Percentiles rank a stretch among this genome's conserved stretches.
Evolutionary conservation across 1,140 invertebrate genomes (phyloP).

Genomic region (Solenopsis invicta): DNA sequence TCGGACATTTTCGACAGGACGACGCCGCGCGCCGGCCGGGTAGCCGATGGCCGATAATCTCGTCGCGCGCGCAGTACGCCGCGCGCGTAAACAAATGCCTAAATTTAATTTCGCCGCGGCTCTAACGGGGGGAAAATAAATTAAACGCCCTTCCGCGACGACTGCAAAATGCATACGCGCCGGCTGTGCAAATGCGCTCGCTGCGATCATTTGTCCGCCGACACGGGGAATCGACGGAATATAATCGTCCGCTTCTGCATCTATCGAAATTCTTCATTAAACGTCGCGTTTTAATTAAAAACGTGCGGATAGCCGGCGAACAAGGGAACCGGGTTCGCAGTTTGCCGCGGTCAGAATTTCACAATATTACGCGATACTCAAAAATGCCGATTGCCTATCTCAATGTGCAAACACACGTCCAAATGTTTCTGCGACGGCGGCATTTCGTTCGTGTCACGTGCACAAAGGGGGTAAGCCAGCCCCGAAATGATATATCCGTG

Average conservation of each 20-base stretch:
- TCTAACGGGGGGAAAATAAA: slow-evolving; percentile 65
- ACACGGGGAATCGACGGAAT: slow-evolving; percentile 58
- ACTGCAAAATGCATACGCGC: slow-evolving; percentile 64
- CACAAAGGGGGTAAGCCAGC: slow-evolving; percentile 11
- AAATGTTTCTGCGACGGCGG: background rate
- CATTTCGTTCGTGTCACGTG: background rate
- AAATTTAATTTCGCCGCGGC: slow-evolving; percentile 73
- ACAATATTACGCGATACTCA: slow-evolving; percentile 21
- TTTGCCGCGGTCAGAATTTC: slow-evolving; percentile 29
- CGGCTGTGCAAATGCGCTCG: slow-evolving; percentile 61
- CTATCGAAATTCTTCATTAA: slow-evolving; percentile 62
- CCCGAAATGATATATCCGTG: background rate
- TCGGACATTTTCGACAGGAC: slow-evolving; percentile 25
- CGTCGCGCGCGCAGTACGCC: slow-evolving; percentile 50
- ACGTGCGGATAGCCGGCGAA: slow-evolving; percentile 28
- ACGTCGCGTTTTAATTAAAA: slow-evolving; percentile 61
- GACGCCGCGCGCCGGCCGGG: background rate
- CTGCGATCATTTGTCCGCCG: slow-evolving; percentile 64
- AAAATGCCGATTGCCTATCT: slow-evolving; percentile 44
- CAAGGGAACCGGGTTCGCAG: background rate
- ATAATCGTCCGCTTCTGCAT: slow-evolving; percentile 52
- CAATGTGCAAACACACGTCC: background rate
- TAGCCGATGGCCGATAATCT: slow-evolving; percentile 65
- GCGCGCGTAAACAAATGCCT: slow-evolving; percentile 72
- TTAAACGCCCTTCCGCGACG: slow-evolving; percentile 64